Percentiles rank a stretch among this genome's conserved stretches.
phyloP scores from a whole-genome alignment of 2,888 invertebrate genomes.

The Drosophila paranaensis region DNA sequence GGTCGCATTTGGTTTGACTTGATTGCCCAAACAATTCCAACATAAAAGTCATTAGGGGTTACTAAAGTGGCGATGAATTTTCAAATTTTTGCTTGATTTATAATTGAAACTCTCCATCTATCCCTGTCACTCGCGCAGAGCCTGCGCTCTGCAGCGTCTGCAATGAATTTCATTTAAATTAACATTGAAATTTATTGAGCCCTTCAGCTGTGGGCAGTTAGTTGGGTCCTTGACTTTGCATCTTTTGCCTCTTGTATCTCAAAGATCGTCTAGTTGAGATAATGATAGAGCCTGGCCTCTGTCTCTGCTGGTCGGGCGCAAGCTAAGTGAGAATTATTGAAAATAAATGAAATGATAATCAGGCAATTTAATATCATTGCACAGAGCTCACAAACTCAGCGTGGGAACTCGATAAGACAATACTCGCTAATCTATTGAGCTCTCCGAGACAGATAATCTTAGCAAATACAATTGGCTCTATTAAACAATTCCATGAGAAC shows the following conservation, averaged over 20 bases:
- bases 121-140: slow-evolving; percentile 30
- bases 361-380: slow-evolving; percentile 50
- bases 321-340: slow-evolving; percentile 62
- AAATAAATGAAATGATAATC: slow-evolving; percentile 68
- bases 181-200: slow-evolving; percentile 78
- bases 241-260: slow-evolving; percentile 64
- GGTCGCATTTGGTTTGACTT: slow-evolving; percentile 61
- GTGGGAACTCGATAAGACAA: slow-evolving; percentile 55
- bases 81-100: slow-evolving; percentile 82
- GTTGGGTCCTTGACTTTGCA: slow-evolving; percentile 62
- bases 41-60: slow-evolving; percentile 84
- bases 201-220: slow-evolving; percentile 62
- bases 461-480: neutral
- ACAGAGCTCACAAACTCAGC: slow-evolving; percentile 1
- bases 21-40: slow-evolving; percentile 79
- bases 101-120: slow-evolving; percentile 59
- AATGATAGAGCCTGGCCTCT: slow-evolving; percentile 13
- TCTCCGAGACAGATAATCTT: slow-evolving; percentile 1
- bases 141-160: neutral
- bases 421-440: slow-evolving; percentile 7
- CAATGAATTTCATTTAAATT: slow-evolving; percentile 78
- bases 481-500: neutral
- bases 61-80: slow-evolving; percentile 85
- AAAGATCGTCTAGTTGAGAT: slow-evolving; percentile 68
- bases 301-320: slow-evolving; percentile 56